Conservation (phyloP, 2,113 vertebrate species). For the Trichomycterus rosablanca region DNA sequence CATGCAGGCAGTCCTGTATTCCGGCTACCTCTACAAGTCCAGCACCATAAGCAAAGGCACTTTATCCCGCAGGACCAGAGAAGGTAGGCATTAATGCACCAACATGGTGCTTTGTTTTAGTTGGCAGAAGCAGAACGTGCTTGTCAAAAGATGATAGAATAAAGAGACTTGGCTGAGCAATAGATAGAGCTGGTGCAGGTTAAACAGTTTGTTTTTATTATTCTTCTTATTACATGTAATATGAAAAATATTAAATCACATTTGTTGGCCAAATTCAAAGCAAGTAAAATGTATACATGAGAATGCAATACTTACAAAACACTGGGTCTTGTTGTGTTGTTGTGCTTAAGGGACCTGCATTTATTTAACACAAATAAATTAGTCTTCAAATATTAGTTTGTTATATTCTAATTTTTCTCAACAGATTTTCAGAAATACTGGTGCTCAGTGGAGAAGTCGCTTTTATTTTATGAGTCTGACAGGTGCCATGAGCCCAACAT, state of each 20-base stretch:
- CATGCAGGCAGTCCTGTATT: slow-evolving; percentile 77
- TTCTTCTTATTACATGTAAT: too few relatives aligned
- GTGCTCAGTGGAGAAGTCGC: slow-evolving; percentile 76
- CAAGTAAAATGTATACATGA: too few relatives aligned
- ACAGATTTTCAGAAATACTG: slow-evolving; percentile 83
- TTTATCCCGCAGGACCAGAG: slow-evolving; percentile 72
- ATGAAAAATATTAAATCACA: too few relatives aligned
- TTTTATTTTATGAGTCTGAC: slow-evolving; percentile 78
- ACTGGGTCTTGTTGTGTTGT: too few relatives aligned
- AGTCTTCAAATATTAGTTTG: background rate
- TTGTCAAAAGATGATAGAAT: slow-evolving; percentile 1
- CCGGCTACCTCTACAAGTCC: slow-evolving; percentile 81
- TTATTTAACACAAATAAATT: too few relatives aligned
- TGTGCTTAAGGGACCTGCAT: too few relatives aligned
- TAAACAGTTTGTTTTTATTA: too few relatives aligned
- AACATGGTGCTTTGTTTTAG: slow-evolving; percentile 21
- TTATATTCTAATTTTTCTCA: background rate
- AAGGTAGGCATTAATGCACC: slow-evolving; percentile 60
- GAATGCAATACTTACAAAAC: too few relatives aligned
- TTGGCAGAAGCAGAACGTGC: slow-evolving; percentile 33
- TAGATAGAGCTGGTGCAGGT: too few relatives aligned
- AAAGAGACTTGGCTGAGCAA: slow-evolving; percentile 15
- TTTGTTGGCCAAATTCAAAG: too few relatives aligned
- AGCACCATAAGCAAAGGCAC: slow-evolving; percentile 61
- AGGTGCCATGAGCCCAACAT: slow-evolving; percentile 65